Base-by-base conservation (phyloP, 2,888 invertebrate species). In the Apodemia hepburni region DNA sequence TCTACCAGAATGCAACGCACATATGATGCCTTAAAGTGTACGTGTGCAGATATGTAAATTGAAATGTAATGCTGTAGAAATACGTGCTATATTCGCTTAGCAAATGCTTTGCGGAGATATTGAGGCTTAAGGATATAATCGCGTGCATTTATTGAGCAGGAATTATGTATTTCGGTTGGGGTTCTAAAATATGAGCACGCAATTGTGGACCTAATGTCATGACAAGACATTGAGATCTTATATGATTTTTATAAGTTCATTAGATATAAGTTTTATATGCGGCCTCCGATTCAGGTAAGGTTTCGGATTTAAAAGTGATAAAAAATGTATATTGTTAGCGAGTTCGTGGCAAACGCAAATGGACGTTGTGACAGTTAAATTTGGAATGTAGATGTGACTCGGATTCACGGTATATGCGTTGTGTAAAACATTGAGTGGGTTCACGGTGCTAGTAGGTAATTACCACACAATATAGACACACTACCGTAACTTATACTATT, bases 341-440 rank as follows among this genome's bases (percentile, higher is more conserved):
- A 64, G 63, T 51, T 65, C 61, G 64, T 63, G 63, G 62, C 47
- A 57, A 70, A 79, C 81, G 83, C 79, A 68, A 79, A 74, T 60
- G 75, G 83, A 83, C 84, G 82, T 82, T 83, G 78, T 75, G 73
- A 76, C 65, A 67, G 62, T 66, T 64, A 61, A 71, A 71, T 74
- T 76, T 80, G 72, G 77, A 79, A 78, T 76, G 79, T 80, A 80
- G 82, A 68, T 68, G 73, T 70, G 80, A 75, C 71, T 76, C 70
- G 72, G 70, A 70, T 73, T 71, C 74, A 71, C 73, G 72, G 76
- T 76, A 74, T 70, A 70, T 72, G 77, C 75, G 79, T 77, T 77
- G 82, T 82, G 83, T 85, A 81, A 42, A n/a, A 45, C 81, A 81
- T 78, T 73, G 15, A n/a, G 54, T 45, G n/a, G 54, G 54, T 57